A percentile compares a stretch with the other conserved stretches of the same genome.
Conservation (phyloP, 2,888 invertebrate species). For the Steinernema hermaphroditum region DNA sequence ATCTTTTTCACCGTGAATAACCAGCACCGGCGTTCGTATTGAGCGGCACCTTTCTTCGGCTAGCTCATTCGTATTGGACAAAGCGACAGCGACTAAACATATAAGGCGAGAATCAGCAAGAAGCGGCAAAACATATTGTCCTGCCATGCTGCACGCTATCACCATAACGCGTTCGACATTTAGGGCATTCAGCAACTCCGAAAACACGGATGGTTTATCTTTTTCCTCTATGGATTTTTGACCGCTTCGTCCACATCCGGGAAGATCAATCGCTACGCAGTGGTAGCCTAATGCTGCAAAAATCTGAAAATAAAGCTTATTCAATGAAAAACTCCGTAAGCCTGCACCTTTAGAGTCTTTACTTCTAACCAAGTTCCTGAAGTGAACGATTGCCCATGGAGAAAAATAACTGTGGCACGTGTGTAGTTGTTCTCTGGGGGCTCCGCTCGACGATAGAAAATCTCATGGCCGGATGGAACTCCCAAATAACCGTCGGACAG, state of each 20-base stretch:
- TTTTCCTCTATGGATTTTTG: conserved; percentile 36
- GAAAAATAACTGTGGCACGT: not conserved
- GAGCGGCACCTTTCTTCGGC: not conserved
- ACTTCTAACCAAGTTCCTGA: conserved; percentile 15
- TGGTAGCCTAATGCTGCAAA: conserved; percentile 42
- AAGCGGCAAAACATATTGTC: conserved; percentile 41
- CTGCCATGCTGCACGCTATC: conserved; percentile 42
- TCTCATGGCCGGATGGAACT: not conserved
- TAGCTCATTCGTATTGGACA: conserved; percentile 42
- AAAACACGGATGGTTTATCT: conserved; percentile 33
- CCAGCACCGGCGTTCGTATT: conserved; percentile 41
- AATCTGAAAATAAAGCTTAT: conserved; percentile 31
- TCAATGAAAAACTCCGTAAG: not conserved
- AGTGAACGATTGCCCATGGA: conserved; percentile 21
- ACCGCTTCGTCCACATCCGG: conserved; percentile 39
- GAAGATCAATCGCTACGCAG: conserved; percentile 41
- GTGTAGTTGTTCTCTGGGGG: conserved; percentile 22
- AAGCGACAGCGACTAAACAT: conserved; percentile 38
- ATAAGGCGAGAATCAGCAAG: conserved; percentile 32
- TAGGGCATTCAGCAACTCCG: conserved; percentile 30
- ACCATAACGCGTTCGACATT: conserved; percentile 35
- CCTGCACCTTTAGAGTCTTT: conserved; percentile 13
- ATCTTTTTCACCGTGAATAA: conserved; percentile 39
- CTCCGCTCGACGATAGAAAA: conserved; percentile 3
- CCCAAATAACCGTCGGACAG: not conserved